Evolutionary conservation across 1,140 invertebrate species (phyloP).

Genomic region (Lethocerus indicus): DNA sequence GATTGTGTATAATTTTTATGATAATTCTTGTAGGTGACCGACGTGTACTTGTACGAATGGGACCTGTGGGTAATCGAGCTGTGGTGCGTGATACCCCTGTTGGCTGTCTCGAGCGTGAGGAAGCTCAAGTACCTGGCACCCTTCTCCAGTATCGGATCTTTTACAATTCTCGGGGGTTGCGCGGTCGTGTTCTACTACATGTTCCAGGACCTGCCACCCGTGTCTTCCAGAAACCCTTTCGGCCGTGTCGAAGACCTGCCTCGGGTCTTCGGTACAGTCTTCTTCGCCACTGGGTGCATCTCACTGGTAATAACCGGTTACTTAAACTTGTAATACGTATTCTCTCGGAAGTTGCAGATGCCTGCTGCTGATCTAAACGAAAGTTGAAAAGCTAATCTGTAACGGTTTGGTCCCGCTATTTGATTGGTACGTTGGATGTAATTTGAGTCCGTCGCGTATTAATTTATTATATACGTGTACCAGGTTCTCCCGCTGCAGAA

Average conservation of each 20-base stretch:
- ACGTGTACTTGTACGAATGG: not conserved
- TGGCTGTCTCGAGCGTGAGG: not conserved
- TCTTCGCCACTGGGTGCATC: slow-evolving; percentile 3
- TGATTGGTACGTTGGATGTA: not conserved
- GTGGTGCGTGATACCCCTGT: not conserved
- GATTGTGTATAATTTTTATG: not conserved
- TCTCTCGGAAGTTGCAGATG: not conserved
- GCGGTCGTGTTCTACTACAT: not conserved
- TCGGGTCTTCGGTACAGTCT: slow-evolving; percentile 2
- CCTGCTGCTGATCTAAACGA: not conserved
- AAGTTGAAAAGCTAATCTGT: no score
- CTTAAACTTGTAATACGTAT: not conserved
- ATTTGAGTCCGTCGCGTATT: not conserved
- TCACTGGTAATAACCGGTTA: not conserved
- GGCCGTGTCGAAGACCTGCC: not conserved
- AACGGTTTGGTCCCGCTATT: no score
- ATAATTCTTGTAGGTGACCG: not conserved
- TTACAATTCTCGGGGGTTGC: not conserved
- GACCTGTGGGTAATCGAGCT: not conserved
- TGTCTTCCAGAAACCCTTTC: not conserved
- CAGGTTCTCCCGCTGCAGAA: slow-evolving; percentile 57
- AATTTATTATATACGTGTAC: not conserved
- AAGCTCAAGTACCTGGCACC: slow-evolving; percentile 1
- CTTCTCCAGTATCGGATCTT: not conserved
- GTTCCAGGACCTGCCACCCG: not conserved